phyloP scores from a whole-genome alignment of 2,113 vertebrate genomes.

The Chascanopsetta lugubris region DNA sequence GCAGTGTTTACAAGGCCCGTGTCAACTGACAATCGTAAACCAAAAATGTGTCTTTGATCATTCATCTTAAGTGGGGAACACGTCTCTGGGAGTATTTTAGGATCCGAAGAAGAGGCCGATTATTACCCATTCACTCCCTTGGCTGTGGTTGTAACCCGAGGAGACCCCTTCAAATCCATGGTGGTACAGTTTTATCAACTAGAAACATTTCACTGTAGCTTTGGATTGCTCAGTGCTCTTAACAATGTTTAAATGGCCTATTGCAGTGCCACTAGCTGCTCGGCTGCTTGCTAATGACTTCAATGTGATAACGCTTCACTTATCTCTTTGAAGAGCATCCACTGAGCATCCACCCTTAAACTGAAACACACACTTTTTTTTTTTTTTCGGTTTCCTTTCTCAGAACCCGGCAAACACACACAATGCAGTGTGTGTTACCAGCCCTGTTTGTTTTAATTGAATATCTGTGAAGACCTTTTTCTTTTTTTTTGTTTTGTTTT shows the following conservation, averaged over 20 bases:
- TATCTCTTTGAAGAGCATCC: slow-evolving; percentile 26
- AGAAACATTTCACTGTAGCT: slow-evolving; percentile 41
- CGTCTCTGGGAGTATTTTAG: neutral
- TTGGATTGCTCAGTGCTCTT: slow-evolving; percentile 43
- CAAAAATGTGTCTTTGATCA: neutral
- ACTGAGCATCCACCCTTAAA: slow-evolving; percentile 21
- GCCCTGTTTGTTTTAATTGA: slow-evolving; percentile 7
- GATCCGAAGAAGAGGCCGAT: neutral
- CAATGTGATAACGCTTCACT: slow-evolving; percentile 40
- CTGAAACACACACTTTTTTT: neutral
- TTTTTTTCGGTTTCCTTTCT: neutral
- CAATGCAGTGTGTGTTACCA: slow-evolving; percentile 8
- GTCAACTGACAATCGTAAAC: neutral
- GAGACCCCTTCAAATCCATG: slow-evolving; percentile 24
- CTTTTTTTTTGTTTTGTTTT: slow-evolving; percentile 1
- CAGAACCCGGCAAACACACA: neutral
- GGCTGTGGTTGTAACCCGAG: slow-evolving; percentile 16
- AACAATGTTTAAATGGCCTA: slow-evolving; percentile 59
- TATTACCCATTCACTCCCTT: neutral
- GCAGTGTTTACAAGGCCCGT: neutral
- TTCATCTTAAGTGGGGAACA: neutral
- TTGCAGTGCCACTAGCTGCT: slow-evolving; percentile 51
- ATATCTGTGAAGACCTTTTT: neutral
- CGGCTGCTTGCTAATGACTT: slow-evolving; percentile 58
- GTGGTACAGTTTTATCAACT: slow-evolving; percentile 26